A percentile compares a stretch with the other conserved stretches of the same genome.
These are phyloP conservation scores for Drosophila biarmipes DNA, from an alignment of 1,140 invertebrate genomes.

Conservation along the genomic window DNA sequence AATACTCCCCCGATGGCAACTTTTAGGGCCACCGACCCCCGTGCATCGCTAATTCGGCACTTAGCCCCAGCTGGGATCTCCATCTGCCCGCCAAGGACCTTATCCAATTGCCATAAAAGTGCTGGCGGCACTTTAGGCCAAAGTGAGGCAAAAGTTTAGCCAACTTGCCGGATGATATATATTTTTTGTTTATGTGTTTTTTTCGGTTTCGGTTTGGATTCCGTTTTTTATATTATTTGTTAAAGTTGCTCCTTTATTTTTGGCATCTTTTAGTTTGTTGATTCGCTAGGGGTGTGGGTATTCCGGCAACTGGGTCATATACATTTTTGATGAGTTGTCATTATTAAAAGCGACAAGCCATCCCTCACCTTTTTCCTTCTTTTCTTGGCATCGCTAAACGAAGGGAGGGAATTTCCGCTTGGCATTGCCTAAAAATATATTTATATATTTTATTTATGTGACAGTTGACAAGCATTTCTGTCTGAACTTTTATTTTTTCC, in stretches of 20 bases:
- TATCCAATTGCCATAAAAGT: conserved; percentile 74
- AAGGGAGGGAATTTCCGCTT: conserved; percentile 27
- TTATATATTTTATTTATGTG: conserved; percentile 78
- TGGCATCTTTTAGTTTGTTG: conserved; percentile 57
- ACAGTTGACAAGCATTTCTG: conserved; percentile 62
- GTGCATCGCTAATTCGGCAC: conserved; percentile 68
- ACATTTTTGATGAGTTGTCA: conserved; percentile 82
- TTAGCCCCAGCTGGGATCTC: conserved; percentile 65
- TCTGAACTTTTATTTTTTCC: conserved; percentile 42
- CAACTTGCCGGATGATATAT: conserved; percentile 53
- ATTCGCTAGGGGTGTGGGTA: conserved; percentile 24
- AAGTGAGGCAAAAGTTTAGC: conserved; percentile 56
- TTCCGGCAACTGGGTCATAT: conserved; percentile 75
- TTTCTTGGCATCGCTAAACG: conserved; percentile 37
- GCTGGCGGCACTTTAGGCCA: conserved; percentile 53
- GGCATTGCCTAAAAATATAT: conserved; percentile 55
- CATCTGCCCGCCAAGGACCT: conserved; percentile 46
- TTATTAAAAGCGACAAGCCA: conserved; percentile 72
- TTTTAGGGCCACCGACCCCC: conserved; percentile 9
- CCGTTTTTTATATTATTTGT: neutral
- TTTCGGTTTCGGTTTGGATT: conserved; percentile 19
- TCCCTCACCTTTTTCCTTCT: neutral
- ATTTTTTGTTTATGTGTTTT: conserved; percentile 34
- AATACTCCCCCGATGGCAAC: conserved; percentile 13
- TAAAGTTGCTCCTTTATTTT: conserved; percentile 43